These are phyloP conservation scores for Pseudonaja textilis DNA, from an alignment of 2,113 vertebrate genomes.

Conservation along the genomic window DNA sequence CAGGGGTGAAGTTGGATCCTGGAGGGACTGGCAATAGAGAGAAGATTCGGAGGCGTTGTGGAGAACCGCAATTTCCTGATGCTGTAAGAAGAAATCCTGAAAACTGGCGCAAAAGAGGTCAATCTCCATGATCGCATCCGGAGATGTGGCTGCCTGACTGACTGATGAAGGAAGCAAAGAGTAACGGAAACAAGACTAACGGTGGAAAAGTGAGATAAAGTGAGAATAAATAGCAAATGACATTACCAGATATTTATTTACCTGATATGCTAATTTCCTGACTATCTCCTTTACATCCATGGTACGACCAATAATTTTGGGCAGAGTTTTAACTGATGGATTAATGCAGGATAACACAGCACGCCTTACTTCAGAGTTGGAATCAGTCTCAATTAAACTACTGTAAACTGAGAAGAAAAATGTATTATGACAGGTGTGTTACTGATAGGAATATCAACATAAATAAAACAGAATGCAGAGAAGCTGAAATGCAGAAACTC, in stretches of 20 bases:
- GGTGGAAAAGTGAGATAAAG: too few species aligned
- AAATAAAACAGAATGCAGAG: not conserved
- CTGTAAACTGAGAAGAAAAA: slow-evolving; percentile 77
- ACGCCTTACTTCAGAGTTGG: slow-evolving; percentile 87
- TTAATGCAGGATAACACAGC: slow-evolving; percentile 91
- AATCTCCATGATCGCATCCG: too few species aligned
- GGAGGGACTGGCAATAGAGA: too few species aligned
- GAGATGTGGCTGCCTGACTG: too few species aligned
- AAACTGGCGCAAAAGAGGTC: too few species aligned
- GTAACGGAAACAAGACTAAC: too few species aligned
- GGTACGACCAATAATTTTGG: slow-evolving; percentile 86
- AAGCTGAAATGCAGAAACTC: not conserved
- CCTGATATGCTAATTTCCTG: slow-evolving; percentile 91
- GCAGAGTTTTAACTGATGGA: slow-evolving; percentile 82
- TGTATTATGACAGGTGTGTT: not conserved
- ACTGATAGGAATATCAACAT: not conserved
- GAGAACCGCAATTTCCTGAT: too few species aligned
- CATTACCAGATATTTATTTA: slow-evolving; percentile 50
- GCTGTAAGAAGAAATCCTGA: too few species aligned
- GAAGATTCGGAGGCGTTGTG: too few species aligned
- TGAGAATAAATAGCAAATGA: not conserved
- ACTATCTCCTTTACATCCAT: slow-evolving; percentile 89
- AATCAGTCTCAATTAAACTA: slow-evolving; percentile 87
- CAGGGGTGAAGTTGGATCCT: too few species aligned
- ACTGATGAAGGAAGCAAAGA: too few species aligned